These are phyloP conservation scores for Capricornis sumatraensis DNA, from an alignment of 2,113 vertebrate species.

Conservation along the genomic window DNA sequence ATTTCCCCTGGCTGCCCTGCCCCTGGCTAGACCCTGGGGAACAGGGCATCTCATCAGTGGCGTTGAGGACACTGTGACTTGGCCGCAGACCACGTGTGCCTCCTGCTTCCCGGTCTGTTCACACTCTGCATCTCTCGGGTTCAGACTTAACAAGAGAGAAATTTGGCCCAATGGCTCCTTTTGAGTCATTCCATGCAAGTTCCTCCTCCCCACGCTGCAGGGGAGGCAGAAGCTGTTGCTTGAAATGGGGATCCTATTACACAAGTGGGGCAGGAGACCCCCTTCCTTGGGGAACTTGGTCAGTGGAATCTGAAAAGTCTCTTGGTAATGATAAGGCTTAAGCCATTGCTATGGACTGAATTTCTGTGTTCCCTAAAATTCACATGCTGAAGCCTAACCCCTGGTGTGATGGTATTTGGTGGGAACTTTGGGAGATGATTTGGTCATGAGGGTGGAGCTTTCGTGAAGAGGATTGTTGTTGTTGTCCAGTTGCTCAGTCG, in stretches of 20 bases:
- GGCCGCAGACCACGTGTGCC: background rate
- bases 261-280: background rate
- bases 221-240: background rate
- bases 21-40: background rate
- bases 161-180: background rate
- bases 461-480: background rate
- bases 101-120: background rate
- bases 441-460: background rate
- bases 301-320: background rate
- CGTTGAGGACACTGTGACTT: background rate
- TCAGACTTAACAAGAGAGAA: background rate
- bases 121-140: background rate
- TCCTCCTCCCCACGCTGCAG: background rate
- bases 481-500: background rate
- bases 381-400: background rate
- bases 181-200: background rate
- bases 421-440: background rate
- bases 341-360: background rate
- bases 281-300: background rate
- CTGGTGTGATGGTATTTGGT: background rate
- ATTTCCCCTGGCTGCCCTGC: no score
- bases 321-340: background rate
- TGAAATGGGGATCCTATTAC: background rate
- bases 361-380: background rate
- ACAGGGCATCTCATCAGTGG: background rate